Conservation (phyloP, 2,113 vertebrate species). For the Limanda limanda region DNA sequence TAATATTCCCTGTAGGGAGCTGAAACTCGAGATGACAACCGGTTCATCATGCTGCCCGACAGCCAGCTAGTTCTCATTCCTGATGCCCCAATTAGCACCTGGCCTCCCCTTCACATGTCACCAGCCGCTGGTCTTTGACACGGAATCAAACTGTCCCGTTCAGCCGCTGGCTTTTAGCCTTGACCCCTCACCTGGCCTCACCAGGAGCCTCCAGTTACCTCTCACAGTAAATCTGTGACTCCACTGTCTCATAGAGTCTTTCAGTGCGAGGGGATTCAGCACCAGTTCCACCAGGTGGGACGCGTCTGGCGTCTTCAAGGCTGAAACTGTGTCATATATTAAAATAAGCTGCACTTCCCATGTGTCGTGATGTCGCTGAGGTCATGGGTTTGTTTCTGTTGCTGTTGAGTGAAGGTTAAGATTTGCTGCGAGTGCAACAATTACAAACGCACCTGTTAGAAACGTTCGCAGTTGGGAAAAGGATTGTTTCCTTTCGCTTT, state of each 20-base stretch:
- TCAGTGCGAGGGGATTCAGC: no score
- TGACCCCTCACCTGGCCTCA: constrained; percentile 70
- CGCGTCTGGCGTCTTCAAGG: no score
- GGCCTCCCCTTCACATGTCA: constrained; percentile 74
- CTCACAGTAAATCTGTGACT: constrained; percentile 59
- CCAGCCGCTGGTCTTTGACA: constrained; percentile 1
- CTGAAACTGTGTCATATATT: no score
- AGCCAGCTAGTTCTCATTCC: constrained; percentile 56
- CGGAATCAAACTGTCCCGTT: neutral
- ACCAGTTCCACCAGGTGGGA: no score
- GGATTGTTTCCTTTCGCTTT: constrained; percentile 1
- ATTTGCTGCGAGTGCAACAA: neutral
- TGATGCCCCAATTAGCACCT: constrained; percentile 76
- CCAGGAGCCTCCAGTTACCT: constrained; percentile 43
- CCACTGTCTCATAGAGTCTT: constrained; percentile 26
- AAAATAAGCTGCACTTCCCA: no score
- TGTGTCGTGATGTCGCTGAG: neutral
- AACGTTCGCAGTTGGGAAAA: neutral
- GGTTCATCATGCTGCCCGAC: constrained; percentile 38
- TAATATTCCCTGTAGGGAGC: constrained; percentile 67
- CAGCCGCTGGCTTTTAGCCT: constrained; percentile 14
- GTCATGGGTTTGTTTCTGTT: constrained; percentile 13
- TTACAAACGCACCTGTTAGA: constrained; percentile 26
- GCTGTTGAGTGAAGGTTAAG: constrained; percentile 16
- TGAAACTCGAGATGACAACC: constrained; percentile 74